These are phyloP conservation scores for Oophaga pumilio DNA, from an alignment of 2,113 vertebrate genomes.

Conservation along the genomic window DNA sequence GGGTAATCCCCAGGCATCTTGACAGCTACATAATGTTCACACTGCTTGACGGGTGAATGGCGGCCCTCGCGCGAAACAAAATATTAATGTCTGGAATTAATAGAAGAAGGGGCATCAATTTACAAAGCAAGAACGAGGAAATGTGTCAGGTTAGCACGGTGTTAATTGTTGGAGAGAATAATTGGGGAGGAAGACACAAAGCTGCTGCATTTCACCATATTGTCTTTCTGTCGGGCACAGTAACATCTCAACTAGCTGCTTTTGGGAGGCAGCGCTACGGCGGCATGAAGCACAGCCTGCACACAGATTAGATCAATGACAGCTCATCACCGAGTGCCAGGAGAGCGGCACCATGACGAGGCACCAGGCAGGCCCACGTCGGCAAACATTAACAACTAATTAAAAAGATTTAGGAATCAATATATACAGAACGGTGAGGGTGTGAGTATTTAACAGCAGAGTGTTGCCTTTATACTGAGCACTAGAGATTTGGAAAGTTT, in stretches of 20 bases:
- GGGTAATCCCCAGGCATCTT: constrained; percentile 95
- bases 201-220: constrained; percentile 64
- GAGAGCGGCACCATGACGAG: constrained; percentile 52
- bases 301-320: constrained; percentile 33
- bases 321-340: constrained; percentile 7
- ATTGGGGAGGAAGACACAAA: constrained; percentile 65
- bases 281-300: constrained; percentile 12
- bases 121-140: constrained; percentile 75
- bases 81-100: constrained; percentile 88
- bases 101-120: constrained; percentile 67
- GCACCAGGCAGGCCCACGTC: neutral
- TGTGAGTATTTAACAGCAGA: too few relatives aligned
- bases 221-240: constrained; percentile 80
- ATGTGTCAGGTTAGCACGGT: constrained; percentile 78
- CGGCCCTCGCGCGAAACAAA: constrained; percentile 80
- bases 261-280: constrained; percentile 13
- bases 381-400: constrained; percentile 40
- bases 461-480: too few relatives aligned
- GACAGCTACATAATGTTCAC: constrained; percentile 96
- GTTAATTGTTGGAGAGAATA: constrained; percentile 86
- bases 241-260: constrained; percentile 53
- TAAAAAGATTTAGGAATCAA: constrained; percentile 7
- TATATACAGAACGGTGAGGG: too few relatives aligned
- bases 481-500: too few relatives aligned
- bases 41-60: constrained; percentile 83